Percentiles rank a stretch among this genome's conserved stretches.
Evolutionary conservation across 2,797 vertebrate genomes (phyloP).

Genomic region (Pagetopsis macropterus): DNA sequence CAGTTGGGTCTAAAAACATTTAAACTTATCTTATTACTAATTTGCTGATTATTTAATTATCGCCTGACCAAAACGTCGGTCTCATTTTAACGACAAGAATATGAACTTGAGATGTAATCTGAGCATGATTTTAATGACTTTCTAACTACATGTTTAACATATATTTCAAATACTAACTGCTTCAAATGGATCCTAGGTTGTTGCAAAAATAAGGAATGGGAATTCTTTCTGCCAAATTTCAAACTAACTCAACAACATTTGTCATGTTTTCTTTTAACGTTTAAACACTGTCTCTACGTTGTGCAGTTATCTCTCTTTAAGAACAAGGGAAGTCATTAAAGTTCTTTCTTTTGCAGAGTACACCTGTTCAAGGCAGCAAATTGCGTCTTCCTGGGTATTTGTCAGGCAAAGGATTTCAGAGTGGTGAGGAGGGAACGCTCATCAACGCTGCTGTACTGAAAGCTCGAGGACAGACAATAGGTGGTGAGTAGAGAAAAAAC

Average conservation of each 20-base stretch:
- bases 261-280: neutral
- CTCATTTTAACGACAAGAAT: slow-evolving; percentile 23
- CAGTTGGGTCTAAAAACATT: slow-evolving; percentile 64
- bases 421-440: slow-evolving; percentile 91
- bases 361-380: slow-evolving; percentile 95
- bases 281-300: neutral
- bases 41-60: slow-evolving; percentile 26
- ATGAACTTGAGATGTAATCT: slow-evolving; percentile 12
- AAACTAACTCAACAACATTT: slow-evolving; percentile 30
- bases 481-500: slow-evolving; percentile 72
- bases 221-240: neutral
- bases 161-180: slow-evolving; percentile 38
- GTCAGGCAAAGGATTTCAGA: slow-evolving; percentile 98
- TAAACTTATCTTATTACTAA: slow-evolving; percentile 37
- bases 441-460: slow-evolving; percentile 92
- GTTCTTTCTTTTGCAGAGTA: slow-evolving; percentile 80
- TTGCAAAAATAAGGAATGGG: neutral
- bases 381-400: slow-evolving; percentile 95
- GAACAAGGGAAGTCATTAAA: slow-evolving; percentile 4
- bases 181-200: neutral
- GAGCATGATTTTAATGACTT: slow-evolving; percentile 24
- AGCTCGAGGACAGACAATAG: slow-evolving; percentile 89
- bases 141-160: slow-evolving; percentile 16
- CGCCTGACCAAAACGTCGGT: slow-evolving; percentile 26
- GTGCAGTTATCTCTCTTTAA: neutral